Conservation (phyloP, 2,797 vertebrate species). For the Microcaecilia unicolor region DNA sequence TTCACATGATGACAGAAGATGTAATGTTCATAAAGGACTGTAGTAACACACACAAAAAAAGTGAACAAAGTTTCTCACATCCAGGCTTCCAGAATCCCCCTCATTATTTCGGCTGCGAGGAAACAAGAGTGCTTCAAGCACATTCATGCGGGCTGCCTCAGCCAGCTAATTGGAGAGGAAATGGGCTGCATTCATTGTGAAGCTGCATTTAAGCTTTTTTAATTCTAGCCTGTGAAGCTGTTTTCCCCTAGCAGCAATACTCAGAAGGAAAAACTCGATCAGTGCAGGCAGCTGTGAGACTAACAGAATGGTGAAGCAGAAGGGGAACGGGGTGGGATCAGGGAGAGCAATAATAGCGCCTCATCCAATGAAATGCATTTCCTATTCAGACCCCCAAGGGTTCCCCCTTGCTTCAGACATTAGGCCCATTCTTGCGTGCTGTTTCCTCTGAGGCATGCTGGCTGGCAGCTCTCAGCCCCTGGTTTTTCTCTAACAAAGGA, state of each 20-base stretch:
- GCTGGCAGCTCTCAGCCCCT: constrained; percentile 27
- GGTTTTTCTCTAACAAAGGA: constrained; percentile 49
- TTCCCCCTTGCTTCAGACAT: constrained; percentile 21
- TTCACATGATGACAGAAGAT: no score
- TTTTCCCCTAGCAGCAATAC: constrained; percentile 20
- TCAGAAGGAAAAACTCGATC: constrained; percentile 24
- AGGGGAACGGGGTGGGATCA: constrained; percentile 31
- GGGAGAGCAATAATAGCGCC: constrained; percentile 15
- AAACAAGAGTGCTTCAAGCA: not conserved
- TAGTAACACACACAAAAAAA: no score
- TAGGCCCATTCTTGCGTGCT: constrained; percentile 39
- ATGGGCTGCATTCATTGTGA: constrained; percentile 22
- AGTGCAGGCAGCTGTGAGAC: constrained; percentile 23
- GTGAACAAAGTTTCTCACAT: no score
- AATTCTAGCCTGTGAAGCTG: constrained; percentile 17
- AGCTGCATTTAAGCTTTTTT: constrained; percentile 22
- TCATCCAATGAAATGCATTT: constrained; percentile 48
- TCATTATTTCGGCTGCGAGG: not conserved
- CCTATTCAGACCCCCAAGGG: constrained; percentile 44
- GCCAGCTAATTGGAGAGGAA: constrained; percentile 32
- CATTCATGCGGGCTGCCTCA: constrained; percentile 2
- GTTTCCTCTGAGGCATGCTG: constrained; percentile 31
- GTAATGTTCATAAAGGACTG: no score
- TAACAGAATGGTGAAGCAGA: constrained; percentile 27
- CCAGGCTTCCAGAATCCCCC: not conserved